A percentile compares a stretch with the other conserved stretches of the same genome.
Evolutionary conservation across 2,888 invertebrate genomes (phyloP).

Genomic region (Meloe dianella): DNA sequence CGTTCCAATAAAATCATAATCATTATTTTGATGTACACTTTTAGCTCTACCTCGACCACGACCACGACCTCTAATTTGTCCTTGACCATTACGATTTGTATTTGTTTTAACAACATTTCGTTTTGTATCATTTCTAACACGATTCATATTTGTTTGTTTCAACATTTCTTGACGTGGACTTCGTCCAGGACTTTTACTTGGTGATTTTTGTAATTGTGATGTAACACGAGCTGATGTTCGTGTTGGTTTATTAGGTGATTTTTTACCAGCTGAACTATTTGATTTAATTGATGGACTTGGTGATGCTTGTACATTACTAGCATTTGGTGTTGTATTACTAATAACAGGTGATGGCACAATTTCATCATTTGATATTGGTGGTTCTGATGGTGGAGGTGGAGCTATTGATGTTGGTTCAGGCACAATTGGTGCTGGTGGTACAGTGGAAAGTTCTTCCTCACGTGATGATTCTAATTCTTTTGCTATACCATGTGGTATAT

Average conservation of each 20-base stretch:
- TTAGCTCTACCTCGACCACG: slow-evolving; percentile 55
- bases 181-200: slow-evolving; percentile 59
- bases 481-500: slow-evolving; percentile 61
- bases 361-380: slow-evolving; percentile 38
- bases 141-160: slow-evolving; percentile 49
- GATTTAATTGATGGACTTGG: slow-evolving; percentile 56
- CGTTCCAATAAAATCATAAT: slow-evolving; percentile 62
- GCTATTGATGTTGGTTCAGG: slow-evolving; percentile 21
- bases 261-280: slow-evolving; percentile 61
- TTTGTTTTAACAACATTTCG: slow-evolving; percentile 45
- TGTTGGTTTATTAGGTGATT: slow-evolving; percentile 66
- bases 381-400: slow-evolving; percentile 45
- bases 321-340: slow-evolving; percentile 46
- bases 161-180: slow-evolving; percentile 54
- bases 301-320: slow-evolving; percentile 54
- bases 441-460: slow-evolving; percentile 32
- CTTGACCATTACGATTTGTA: slow-evolving; percentile 54
- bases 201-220: slow-evolving; percentile 70
- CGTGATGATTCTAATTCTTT: slow-evolving; percentile 40
- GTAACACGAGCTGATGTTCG: slow-evolving; percentile 69
- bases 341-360: slow-evolving; percentile 44
- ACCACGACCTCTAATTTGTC: slow-evolving; percentile 53
- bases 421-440: slow-evolving; percentile 11
- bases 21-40: slow-evolving; percentile 48
- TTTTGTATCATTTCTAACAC: slow-evolving; percentile 42